These are phyloP conservation scores for Ridgeia piscesae DNA, from an alignment of 1,140 invertebrate genomes.

Conservation along the genomic window DNA sequence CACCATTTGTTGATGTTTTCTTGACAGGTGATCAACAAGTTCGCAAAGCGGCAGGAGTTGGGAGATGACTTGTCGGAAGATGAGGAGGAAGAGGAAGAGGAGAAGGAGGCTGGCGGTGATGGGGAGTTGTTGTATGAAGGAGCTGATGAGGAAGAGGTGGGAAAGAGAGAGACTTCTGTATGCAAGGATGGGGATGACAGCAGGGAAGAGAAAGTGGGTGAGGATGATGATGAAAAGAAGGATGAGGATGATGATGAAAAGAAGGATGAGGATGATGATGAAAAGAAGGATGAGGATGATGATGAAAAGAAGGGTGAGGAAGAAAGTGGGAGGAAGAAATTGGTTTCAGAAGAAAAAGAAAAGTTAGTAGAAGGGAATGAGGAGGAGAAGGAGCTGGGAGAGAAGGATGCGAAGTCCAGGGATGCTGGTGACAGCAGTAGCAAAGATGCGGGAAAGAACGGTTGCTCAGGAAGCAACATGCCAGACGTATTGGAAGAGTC, in stretches of 20 bases:
- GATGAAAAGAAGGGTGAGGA: background rate
- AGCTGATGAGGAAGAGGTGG: background rate
- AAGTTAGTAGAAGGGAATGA: background rate
- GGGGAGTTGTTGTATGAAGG: background rate
- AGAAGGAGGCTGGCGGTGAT: background rate
- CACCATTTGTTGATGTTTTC: background rate
- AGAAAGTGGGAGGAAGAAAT: too few relatives aligned
- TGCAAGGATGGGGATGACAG: background rate
- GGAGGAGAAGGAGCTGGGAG: background rate
- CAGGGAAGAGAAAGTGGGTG: background rate
- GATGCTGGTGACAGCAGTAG: background rate
- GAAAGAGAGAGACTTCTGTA: background rate
- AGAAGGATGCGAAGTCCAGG: background rate
- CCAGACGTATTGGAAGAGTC: background rate
- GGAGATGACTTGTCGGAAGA: background rate
- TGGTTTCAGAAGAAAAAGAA: too few relatives aligned
- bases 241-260: background rate
- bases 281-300: background rate
- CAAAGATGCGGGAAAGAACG: background rate
- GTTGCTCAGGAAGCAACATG: background rate
- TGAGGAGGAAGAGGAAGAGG: background rate
- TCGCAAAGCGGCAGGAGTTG: background rate
- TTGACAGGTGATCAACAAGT: background rate
- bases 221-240: constrained; percentile 1
- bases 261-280: background rate